These are phyloP conservation scores for Heliconius hortense DNA, from an alignment of 2,888 invertebrate genomes.

Conservation along the genomic window DNA sequence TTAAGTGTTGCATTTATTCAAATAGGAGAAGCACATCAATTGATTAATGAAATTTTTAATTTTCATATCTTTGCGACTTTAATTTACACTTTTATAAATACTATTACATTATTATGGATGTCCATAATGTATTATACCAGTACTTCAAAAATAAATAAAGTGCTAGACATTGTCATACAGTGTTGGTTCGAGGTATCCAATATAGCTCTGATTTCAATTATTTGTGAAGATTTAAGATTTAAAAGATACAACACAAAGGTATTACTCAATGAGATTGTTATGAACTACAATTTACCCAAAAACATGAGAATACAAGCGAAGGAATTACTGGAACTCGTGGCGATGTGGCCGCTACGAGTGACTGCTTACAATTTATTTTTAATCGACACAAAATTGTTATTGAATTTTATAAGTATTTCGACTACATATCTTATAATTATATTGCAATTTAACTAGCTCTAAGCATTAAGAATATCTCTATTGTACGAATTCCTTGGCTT, in stretches of 20 bases:
- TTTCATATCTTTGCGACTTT: conserved; percentile 61
- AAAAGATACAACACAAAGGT: conserved; percentile 55
- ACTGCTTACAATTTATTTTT: conserved; percentile 61
- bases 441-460: conserved; percentile 6
- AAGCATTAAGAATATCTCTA: background rate
- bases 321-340: conserved; percentile 63
- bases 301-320: conserved; percentile 62
- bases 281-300: conserved; percentile 62
- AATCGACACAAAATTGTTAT: conserved; percentile 62
- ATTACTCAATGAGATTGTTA: conserved; percentile 62
- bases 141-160: background rate
- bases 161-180: conserved; percentile 47
- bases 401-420: conserved; percentile 65
- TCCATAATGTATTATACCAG: conserved; percentile 35
- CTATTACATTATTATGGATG: conserved; percentile 45
- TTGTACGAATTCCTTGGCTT: background rate
- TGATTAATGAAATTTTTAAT: conserved; percentile 63
- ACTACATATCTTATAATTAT: conserved; percentile 68
- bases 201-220: conserved; percentile 48
- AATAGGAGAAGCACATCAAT: conserved; percentile 47
- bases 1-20: conserved; percentile 46
- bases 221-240: conserved; percentile 55
- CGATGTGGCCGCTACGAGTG: conserved; percentile 57
- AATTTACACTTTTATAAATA: conserved; percentile 24
- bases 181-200: conserved; percentile 52